Base-by-base conservation (phyloP, 2,113 vertebrate species). In the Philantomba maxwellii region DNA sequence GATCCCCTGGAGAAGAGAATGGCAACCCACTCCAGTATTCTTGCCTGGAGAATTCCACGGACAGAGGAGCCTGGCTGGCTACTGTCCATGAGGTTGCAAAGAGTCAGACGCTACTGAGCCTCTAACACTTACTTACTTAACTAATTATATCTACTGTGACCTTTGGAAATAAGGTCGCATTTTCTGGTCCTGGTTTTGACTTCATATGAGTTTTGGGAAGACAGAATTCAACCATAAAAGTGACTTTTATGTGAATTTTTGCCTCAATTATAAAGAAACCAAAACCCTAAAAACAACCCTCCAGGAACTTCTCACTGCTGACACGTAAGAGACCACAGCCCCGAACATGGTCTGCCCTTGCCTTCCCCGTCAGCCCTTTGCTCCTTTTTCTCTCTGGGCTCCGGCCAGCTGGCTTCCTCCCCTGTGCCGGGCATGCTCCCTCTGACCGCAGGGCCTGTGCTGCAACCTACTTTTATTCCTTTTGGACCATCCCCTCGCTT, bases 91-190 rank as follows among this genome's bases (percentile, higher is more conserved):
- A 19, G 10, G 19, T 39, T 25, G 36, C 66, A 73, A 39, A 73
- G n/a, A 73, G 36, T 73, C 66, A 39, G 36, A 25, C 0, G 0
- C 21, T 39, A 23, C n/a, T 39, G 66, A 73, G 19, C 66, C 36
- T 73, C 66, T 12, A 25, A 39, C 66, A 73, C 10, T 73, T 70
- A 70, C 64, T 70, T 36, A 23, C 19, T 49, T 94, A 25, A 78
- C 1, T 30, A 7, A 55, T 55, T 75, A 45, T 6, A 21, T 45
- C 36, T 49, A 33, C 36, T 15, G 0, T 58, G 55, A 58, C 45
- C 45, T 36, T 93, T 87, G 73, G 91, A 93, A 87, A 80, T 89
- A 75, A 93, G 36, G 36, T 80, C 39, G 23, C n/a, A 43, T 78
- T 84, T 87, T 51, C 30, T 75, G 47, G 39, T 87, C 2, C 33